phyloP scores from a whole-genome alignment of 2,888 invertebrate genomes.

The Spicauda simplicius region DNA sequence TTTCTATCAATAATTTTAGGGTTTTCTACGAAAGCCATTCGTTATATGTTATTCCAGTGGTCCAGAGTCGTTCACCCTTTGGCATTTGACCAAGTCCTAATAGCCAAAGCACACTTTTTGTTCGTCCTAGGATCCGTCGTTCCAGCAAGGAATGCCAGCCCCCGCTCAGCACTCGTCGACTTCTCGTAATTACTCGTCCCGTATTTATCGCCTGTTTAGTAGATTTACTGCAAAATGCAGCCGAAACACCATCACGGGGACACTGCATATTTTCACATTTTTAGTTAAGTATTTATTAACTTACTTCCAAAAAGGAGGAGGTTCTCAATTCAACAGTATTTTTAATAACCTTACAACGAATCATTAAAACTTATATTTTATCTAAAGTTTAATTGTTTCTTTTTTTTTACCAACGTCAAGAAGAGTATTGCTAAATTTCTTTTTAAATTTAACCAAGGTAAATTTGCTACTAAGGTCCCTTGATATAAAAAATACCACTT shows the following conservation, averaged over 20 bases:
- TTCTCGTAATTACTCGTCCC: conserved; percentile 44
- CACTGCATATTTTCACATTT: conserved; percentile 10
- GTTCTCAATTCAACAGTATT: no score
- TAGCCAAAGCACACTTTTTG: conserved; percentile 11
- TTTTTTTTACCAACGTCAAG: no score
- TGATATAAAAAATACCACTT: no score
- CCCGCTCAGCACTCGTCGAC: conserved; percentile 22
- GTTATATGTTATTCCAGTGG: not conserved
- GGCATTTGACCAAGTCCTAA: conserved; percentile 19
- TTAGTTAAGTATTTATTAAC: no score
- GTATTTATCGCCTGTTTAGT: conserved; percentile 46
- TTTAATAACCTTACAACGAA: no score
- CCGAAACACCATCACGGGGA: conserved; percentile 15
- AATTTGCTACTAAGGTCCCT: no score
- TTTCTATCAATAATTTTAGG: not conserved
- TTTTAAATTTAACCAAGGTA: no score
- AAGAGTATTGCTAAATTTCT: no score
- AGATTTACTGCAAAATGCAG: conserved; percentile 25
- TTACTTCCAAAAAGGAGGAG: no score
- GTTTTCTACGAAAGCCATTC: not conserved
- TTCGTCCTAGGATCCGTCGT: conserved; percentile 13
- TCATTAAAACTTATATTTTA: no score
- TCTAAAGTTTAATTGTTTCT: no score
- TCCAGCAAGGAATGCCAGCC: conserved; percentile 33
- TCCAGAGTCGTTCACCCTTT: conserved; percentile 3